Base-by-base conservation (phyloP, 2,888 invertebrate genomes). In the Erebia epiphron region DNA sequence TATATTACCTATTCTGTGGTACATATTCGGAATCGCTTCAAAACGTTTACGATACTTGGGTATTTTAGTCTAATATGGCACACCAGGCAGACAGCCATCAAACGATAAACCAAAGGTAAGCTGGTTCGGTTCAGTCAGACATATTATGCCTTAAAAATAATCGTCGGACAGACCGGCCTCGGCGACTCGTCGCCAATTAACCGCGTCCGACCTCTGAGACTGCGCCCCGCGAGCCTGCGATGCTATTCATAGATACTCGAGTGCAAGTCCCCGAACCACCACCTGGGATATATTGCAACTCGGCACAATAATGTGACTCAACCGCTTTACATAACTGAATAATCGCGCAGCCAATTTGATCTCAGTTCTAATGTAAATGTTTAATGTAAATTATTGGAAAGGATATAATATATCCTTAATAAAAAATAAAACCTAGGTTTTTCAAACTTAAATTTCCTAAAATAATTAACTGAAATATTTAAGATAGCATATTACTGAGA, bases 151-250 rank as follows among this genome's bases (percentile, higher is more conserved):
- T 86, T 88, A 85, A 87, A 35, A 89, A 89, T 87, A 89, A 88
- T 81, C 81, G 82, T 80, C 82, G 85, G 85, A 80, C 83, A 89
- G 90, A 91, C 92, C 90, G 83, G 85, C 87, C 83, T 82, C 83
- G 71, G 74, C 78, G 78, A 77, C 77, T 88, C 86, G 84, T 89
- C 88, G 91, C 88, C 91, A 91, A 92, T 92, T 92, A 92, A 91
- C 91, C 88, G 90, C 86, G 83, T 83, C 82, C 88, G 89, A 91
- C 89, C 92, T 88, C 88, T 83, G 81, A 79, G 73, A 73, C 76
- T 71, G 72, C 68, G 71, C 65, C 74, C 85, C 80, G 85, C 85
- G 83, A 85, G 83, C 83, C 84, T 79, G 78, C 78, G 82, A 85
- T 86, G 85, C 82, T 85, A 83, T 83, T 86, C 83, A 83, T 85